Base-by-base conservation (phyloP, 2,797 vertebrate genomes). In the Sebastolobus altivelis region DNA sequence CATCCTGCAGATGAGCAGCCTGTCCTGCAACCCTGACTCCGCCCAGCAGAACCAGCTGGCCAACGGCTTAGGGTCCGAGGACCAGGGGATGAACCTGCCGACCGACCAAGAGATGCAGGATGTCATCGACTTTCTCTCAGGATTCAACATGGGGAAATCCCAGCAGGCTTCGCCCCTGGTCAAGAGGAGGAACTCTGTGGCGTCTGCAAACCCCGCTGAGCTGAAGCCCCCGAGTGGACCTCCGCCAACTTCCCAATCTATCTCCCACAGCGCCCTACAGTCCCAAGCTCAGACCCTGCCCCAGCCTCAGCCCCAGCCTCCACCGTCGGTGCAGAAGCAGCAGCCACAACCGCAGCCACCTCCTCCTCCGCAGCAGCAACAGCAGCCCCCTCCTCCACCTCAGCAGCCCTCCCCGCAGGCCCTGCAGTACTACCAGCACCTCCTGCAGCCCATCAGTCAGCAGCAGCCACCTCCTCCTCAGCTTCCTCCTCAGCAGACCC, bases 81-180 rank as follows among this genome's bases (percentile, higher is more conserved):
- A 99, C 82, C 98, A 99, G 95, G 97, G 97, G 77, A 99, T 99
- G 97, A 99, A 99, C 92, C 92, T 99, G 85, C 99, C 99, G 27
- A 99, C 97, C 0, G 99, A 99, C 94, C 98, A 99, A 93, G 99
- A 99, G 94, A 99, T 99, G 99, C 99, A 99, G 91, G 99, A 99
- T 66, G 98, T 99, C 84, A 99, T 99, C 3, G 99, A 99, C 92
- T 99, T 99, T 94, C 96, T 99, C 84, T 99, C 99, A 31, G 98
- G 99, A 77, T 99, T 99, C 94, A 99, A 99, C 93, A 98, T 99
- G 98, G 97, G 97, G 79, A 99, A 99, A 92, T 99, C 98, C 54
- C 99, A 99, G 94, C 98, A 99, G 94, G 96, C 97, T 9, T 99
- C 98, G 3, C 99, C 99, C 0, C 85, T 97, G 94, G 96, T 97